Evolutionary conservation across 2,113 vertebrate genomes (phyloP), one percentile per base, ranked within the genome.

Genomic region (Neodontobutis hainanensis): DNA sequence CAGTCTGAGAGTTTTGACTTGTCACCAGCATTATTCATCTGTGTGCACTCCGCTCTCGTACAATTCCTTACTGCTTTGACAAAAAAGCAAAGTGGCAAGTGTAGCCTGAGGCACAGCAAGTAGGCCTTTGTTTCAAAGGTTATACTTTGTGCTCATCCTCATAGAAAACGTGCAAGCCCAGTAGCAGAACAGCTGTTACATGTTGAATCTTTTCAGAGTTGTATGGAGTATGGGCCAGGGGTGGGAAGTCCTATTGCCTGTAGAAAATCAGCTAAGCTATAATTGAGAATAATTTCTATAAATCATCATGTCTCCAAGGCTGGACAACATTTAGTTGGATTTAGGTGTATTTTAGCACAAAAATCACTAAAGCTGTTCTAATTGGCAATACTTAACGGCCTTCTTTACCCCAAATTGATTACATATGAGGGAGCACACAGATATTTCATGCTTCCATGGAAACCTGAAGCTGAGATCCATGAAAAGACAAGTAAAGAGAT

Each of bases 61-160:
- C 53, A 8, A 74, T 79, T 82, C 68, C 40, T 77, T 74, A 83
- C 62, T 68, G 66, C 79, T 61, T 81, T 77, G 77, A 78, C 77
- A 85, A 83, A 55, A 83, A 79, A 84, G 78, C 66, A 88, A 79
- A 76, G 72, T 83, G 78, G 83, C 79, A 86, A 81, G 80, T 84
- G 74, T 81, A 74, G 89, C 89, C 85, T 5, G 58, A 53, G 83
- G 87, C 87, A 76, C 60, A 83, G 75, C 75, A 58, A 75, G 75
- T 73, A 70, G 68, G 77, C 77, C 81, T 88, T 84, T 86, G 81
- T 85, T 88, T 82, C 55, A 88, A 78, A 88, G 82, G 85, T 88
- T 83, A 84, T 66, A 64, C 63, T 77, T 72, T 78, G 63, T 53
- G 68, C 73, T 81, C 68, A 66, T 71, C 69, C 75, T 83, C 79